These are phyloP conservation scores for Anoura caudifer DNA, from an alignment of 2,113 vertebrate species.

Conservation along the genomic window DNA sequence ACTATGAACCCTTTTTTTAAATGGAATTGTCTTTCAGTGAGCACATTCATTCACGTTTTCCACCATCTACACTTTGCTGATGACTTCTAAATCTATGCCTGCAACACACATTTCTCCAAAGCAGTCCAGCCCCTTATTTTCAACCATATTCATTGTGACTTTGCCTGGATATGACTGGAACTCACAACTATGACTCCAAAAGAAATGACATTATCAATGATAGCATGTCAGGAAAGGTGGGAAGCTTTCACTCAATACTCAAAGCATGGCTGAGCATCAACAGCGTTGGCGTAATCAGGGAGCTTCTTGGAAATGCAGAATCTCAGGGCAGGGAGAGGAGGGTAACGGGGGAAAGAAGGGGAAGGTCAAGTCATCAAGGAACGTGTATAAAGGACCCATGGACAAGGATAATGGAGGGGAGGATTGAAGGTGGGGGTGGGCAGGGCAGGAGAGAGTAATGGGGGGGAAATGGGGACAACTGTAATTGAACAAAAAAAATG, in stretches of 20 bases:
- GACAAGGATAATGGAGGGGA: no score
- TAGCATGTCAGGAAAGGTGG: background rate
- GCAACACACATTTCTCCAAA: background rate
- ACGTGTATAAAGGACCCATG: no score
- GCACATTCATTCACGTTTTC: background rate
- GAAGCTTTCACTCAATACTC: background rate
- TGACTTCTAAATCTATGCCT: background rate
- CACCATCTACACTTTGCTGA: background rate
- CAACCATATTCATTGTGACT: background rate
- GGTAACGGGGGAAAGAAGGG: no score
- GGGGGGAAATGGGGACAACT: no score
- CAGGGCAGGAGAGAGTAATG: no score
- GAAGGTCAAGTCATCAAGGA: no score
- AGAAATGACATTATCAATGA: background rate
- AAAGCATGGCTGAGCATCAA: background rate
- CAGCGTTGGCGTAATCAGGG: background rate
- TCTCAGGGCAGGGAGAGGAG: background rate
- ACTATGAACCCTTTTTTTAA: background rate
- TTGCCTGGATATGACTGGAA: background rate
- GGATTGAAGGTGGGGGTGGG: no score
- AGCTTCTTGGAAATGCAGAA: background rate
- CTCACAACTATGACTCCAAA: background rate
- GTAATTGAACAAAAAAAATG: no score
- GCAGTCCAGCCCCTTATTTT: background rate
- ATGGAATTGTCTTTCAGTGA: background rate